Percentiles rank a stretch among this genome's conserved stretches.
phyloP scores from a whole-genome alignment of 2,888 invertebrate species.

The Caenorhabditis becei region DNA sequence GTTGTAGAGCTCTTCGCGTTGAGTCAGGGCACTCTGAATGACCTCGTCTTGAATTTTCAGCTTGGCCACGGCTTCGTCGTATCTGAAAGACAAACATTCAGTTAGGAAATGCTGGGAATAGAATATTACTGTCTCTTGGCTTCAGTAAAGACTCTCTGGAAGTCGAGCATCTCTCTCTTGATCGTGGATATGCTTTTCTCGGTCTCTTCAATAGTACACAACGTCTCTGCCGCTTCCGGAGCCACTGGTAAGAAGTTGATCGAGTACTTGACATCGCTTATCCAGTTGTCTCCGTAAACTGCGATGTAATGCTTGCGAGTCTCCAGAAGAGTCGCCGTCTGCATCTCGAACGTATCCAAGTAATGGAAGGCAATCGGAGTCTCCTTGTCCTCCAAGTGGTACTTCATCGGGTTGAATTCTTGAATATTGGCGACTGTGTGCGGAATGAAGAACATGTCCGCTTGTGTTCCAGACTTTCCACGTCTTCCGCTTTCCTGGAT shows the following conservation, averaged over 20 bases:
- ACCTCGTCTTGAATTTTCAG: slow-evolving; percentile 78
- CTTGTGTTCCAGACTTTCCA: slow-evolving; percentile 76
- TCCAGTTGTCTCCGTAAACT: slow-evolving; percentile 82
- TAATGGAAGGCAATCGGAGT: slow-evolving; percentile 81
- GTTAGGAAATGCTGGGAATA: neutral
- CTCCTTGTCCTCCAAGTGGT: slow-evolving; percentile 81
- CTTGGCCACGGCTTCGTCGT: slow-evolving; percentile 73
- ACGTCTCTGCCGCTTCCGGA: slow-evolving; percentile 49
- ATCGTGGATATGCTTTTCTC: slow-evolving; percentile 73
- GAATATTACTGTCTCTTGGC: slow-evolving; percentile 76
- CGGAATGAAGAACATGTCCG: slow-evolving; percentile 82
- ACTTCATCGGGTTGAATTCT: slow-evolving; percentile 81
- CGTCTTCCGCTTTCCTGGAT: slow-evolving; percentile 80
- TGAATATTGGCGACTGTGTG: slow-evolving; percentile 78
- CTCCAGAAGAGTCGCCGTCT: slow-evolving; percentile 76
- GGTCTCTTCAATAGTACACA: slow-evolving; percentile 64
- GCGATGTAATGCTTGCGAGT: slow-evolving; percentile 77
- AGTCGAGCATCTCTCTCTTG: slow-evolving; percentile 79
- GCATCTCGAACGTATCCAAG: slow-evolving; percentile 78
- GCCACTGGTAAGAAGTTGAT: slow-evolving; percentile 77
- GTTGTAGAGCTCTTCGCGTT: slow-evolving; percentile 77
- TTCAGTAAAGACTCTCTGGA: slow-evolving; percentile 80
- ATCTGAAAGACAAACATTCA: slow-evolving; percentile 59
- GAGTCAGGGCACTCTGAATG: slow-evolving; percentile 70
- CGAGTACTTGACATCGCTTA: slow-evolving; percentile 78